Percentiles rank a stretch among this genome's conserved stretches.
These are phyloP conservation scores for Myopa testacea DNA, from an alignment of 2,888 invertebrate genomes.

Conservation along the genomic window DNA sequence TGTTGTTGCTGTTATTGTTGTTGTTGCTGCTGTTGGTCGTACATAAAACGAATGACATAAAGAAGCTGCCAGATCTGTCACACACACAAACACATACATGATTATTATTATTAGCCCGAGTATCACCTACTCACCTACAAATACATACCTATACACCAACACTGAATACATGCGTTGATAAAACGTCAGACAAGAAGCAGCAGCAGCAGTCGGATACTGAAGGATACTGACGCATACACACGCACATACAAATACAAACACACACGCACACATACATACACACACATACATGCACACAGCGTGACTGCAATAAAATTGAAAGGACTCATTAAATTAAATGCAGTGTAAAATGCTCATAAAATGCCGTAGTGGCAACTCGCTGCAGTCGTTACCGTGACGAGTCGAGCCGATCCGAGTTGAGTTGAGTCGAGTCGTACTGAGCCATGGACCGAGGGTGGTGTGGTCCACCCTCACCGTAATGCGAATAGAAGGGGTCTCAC, in stretches of 20 bases:
- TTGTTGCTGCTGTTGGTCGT: conserved; percentile 27
- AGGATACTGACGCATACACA: background rate
- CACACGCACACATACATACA: background rate
- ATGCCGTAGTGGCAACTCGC: conserved; percentile 46
- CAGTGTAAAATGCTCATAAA: conserved; percentile 63
- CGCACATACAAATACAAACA: conserved; percentile 5
- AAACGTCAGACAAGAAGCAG: background rate
- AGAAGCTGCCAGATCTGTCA: conserved; percentile 20
- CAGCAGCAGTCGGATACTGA: background rate
- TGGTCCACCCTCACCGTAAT: background rate
- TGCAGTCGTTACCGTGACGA: background rate
- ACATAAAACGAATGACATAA: conserved; percentile 39
- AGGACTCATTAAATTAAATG: conserved; percentile 63
- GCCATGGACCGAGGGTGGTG: background rate
- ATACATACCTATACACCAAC: background rate
- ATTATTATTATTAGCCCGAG: too few relatives aligned
- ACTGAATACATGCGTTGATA: conserved; percentile 2
- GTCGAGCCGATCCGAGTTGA: background rate
- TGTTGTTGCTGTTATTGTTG: background rate
- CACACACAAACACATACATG: conserved; percentile 6
- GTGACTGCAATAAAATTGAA: conserved; percentile 52
- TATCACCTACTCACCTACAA: too few relatives aligned
- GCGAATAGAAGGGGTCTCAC: background rate
- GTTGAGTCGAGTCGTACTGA: background rate
- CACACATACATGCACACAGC: conserved; percentile 25